Conservation (phyloP, 1,140 invertebrate genomes). For the Aphaenogaster rudis region DNA sequence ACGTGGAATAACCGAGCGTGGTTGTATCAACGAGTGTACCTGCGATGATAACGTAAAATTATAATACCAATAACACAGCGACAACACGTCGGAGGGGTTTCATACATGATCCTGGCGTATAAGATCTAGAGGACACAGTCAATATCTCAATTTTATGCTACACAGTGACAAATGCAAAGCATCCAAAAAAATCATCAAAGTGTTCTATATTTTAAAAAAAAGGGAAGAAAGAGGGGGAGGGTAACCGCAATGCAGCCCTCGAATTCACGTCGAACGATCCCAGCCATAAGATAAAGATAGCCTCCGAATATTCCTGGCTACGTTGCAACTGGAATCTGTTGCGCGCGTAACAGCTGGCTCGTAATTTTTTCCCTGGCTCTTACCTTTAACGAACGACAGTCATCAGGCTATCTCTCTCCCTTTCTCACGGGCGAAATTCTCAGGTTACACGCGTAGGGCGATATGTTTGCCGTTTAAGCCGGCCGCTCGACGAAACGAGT, state of each 20-base stretch:
- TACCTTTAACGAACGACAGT: conserved; percentile 32
- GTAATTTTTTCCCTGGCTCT: conserved; percentile 53
- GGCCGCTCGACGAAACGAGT: conserved; percentile 24
- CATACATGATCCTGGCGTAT: conserved; percentile 26
- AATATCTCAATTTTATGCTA: conserved; percentile 50
- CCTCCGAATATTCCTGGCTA: conserved; percentile 4
- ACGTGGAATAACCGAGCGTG: background rate
- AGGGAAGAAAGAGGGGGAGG: background rate
- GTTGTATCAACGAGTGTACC: conserved; percentile 13
- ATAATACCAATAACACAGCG: conserved; percentile 2
- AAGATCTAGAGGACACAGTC: conserved; percentile 31
- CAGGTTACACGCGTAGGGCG: conserved; percentile 9
- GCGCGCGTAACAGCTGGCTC: conserved; percentile 55
- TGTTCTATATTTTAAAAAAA: conserved; percentile 25
- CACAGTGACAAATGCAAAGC: conserved; percentile 46
- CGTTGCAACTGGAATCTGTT: conserved; percentile 11
- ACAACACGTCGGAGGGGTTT: background rate
- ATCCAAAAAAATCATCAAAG: conserved; percentile 29
- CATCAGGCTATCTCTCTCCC: background rate
- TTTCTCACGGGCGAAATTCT: background rate
- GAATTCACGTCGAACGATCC: conserved; percentile 24
- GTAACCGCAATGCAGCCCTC: conserved; percentile 26
- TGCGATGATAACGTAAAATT: conserved; percentile 11
- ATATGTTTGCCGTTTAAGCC: conserved; percentile 34
- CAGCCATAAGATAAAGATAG: background rate